phyloP scores from a whole-genome alignment of 1,140 invertebrate species.

The Drosophila pachea region DNA sequence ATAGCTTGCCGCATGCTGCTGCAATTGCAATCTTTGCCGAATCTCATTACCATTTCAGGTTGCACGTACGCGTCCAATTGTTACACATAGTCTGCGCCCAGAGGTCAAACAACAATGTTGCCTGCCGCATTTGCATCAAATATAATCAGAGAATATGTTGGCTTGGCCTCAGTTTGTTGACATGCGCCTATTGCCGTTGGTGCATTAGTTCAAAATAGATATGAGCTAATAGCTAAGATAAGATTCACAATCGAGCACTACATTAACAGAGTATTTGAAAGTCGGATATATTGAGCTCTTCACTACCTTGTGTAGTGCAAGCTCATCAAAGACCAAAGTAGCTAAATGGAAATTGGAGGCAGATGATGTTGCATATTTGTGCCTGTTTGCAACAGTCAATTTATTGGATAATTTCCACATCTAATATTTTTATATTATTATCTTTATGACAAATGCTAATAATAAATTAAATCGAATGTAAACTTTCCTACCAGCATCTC shows the following conservation, averaged over 20 bases:
- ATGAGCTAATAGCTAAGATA: too few relatives aligned
- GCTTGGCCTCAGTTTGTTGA: neutral
- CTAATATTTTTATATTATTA: neutral
- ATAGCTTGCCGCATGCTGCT: slow-evolving; percentile 7
- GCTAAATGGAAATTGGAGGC: too few relatives aligned
- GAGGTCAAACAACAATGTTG: slow-evolving; percentile 1
- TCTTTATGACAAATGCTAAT: neutral
- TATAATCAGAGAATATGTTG: neutral
- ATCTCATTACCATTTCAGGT: slow-evolving; percentile 49
- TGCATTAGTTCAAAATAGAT: too few relatives aligned
- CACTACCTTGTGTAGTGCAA: too few relatives aligned
- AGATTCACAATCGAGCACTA: too few relatives aligned
- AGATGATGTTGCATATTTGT: too few relatives aligned
- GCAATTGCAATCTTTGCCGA: slow-evolving; percentile 15
- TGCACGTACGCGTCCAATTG: slow-evolving; percentile 25
- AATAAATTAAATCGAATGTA: neutral
- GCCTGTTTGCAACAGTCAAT: too few relatives aligned
- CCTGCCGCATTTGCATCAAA: slow-evolving; percentile 3
- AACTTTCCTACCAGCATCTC: neutral
- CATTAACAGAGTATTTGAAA: too few relatives aligned
- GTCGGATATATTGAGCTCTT: too few relatives aligned
- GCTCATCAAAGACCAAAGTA: too few relatives aligned
- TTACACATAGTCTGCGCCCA: neutral
- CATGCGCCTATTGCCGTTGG: too few relatives aligned
- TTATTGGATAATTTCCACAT: neutral